phyloP scores from a whole-genome alignment of 2,113 vertebrate species.

The Xiphophorus couchianus region DNA sequence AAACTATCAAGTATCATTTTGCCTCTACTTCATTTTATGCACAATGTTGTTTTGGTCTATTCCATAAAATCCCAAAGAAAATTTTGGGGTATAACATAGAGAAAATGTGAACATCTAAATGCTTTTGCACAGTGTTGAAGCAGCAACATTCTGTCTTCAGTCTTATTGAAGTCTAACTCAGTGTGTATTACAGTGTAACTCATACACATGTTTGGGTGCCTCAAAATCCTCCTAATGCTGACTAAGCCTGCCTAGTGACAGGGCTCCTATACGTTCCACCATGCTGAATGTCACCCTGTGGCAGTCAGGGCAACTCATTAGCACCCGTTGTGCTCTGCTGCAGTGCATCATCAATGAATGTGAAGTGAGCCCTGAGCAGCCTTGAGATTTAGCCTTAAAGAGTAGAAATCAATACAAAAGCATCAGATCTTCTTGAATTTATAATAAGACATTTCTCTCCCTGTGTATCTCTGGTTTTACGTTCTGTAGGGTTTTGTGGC shows the following conservation, averaged over 20 bases:
- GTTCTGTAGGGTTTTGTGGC: neutral
- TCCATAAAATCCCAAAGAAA: too few relatives aligned
- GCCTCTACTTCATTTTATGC: too few relatives aligned
- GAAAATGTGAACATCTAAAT: too few relatives aligned
- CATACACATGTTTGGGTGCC: slow-evolving; percentile 17
- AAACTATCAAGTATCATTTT: too few relatives aligned
- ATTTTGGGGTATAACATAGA: too few relatives aligned
- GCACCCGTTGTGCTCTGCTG: slow-evolving; percentile 19
- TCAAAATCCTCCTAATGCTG: slow-evolving; percentile 8
- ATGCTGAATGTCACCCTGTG: slow-evolving; percentile 50
- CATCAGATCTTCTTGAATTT: slow-evolving; percentile 9
- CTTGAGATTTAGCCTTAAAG: slow-evolving; percentile 29
- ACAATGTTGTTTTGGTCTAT: too few relatives aligned
- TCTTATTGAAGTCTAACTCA: neutral
- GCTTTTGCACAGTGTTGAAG: too few relatives aligned
- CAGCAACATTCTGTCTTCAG: neutral
- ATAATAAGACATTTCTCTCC: neutral
- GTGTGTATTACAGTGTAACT: slow-evolving; percentile 8
- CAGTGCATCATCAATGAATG: slow-evolving; percentile 31
- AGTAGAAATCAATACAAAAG: slow-evolving; percentile 26
- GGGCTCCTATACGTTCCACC: slow-evolving; percentile 1
- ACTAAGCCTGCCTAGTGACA: slow-evolving; percentile 17
- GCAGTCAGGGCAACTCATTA: slow-evolving; percentile 47
- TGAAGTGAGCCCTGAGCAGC: slow-evolving; percentile 24
- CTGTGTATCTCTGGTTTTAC: slow-evolving; percentile 8